Conservation (phyloP, 1,140 invertebrate species). For the Calycopis cecrops region DNA sequence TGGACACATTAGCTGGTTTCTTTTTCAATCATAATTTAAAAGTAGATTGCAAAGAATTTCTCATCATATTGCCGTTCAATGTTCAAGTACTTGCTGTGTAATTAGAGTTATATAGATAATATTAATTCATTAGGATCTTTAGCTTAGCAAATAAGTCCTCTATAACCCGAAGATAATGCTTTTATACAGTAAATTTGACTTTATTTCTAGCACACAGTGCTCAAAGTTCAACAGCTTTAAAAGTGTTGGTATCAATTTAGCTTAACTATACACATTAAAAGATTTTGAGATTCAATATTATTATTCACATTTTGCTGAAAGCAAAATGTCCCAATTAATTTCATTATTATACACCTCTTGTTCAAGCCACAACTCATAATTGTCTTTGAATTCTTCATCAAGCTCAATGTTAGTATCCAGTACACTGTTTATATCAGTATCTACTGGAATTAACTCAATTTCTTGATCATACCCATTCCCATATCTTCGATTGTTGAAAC, state of each 20-base stretch:
- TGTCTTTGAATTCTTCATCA: conserved; percentile 96
- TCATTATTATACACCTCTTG: conserved; percentile 95
- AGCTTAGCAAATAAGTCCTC: too few species aligned
- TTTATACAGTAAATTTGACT: too few species aligned
- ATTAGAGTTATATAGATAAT: too few species aligned
- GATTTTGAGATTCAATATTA: conserved; percentile 9
- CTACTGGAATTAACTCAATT: conserved; percentile 87
- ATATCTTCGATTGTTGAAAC: conserved; percentile 96
- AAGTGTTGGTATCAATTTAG: neutral
- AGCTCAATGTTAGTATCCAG: conserved; percentile 88
- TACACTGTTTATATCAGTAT: conserved; percentile 90
- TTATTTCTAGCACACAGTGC: too few species aligned
- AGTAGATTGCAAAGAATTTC: too few species aligned
- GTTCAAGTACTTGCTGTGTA: too few species aligned
- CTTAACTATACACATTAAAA: conserved; percentile 13
- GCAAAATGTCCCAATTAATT: conserved; percentile 83
- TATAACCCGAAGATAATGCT: too few species aligned
- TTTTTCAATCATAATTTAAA: too few species aligned
- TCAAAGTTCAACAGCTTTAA: too few species aligned
- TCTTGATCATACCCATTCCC: conserved; percentile 61
- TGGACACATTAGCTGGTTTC: too few species aligned
- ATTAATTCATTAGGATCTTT: too few species aligned
- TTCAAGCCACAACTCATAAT: conserved; percentile 97
- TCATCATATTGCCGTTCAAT: too few species aligned
- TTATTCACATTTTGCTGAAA: conserved; percentile 36